A percentile compares a stretch with the other conserved stretches of the same genome.
Evolutionary conservation across 2,797 vertebrate species (phyloP).

Genomic region (Sphaeramia orbicularis): DNA sequence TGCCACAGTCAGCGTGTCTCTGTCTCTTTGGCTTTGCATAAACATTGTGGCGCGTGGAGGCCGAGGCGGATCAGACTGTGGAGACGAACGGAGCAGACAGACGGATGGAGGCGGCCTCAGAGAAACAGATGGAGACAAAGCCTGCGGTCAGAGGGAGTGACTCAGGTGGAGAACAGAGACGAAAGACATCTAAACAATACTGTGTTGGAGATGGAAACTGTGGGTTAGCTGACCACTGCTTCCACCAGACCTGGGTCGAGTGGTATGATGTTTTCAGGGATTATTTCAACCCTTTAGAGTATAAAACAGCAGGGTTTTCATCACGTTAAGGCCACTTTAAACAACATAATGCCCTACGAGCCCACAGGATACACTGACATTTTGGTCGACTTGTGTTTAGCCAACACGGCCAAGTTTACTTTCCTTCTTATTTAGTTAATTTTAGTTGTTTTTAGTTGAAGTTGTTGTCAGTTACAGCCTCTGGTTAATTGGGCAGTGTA

Average conservation of each 20-base stretch:
- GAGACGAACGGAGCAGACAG: constrained; percentile 56
- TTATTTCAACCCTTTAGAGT: constrained; percentile 9
- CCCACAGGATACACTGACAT: background rate
- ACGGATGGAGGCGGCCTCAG: constrained; percentile 31
- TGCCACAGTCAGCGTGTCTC: constrained; percentile 55
- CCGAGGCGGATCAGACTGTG: constrained; percentile 25
- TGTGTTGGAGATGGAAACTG: constrained; percentile 52
- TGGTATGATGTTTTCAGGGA: background rate
- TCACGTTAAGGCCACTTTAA: constrained; percentile 15
- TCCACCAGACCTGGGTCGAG: constrained; percentile 5
- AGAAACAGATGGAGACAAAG: constrained; percentile 58
- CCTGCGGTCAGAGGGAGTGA: constrained; percentile 54
- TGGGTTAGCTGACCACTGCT: constrained; percentile 17
- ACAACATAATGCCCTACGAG: constrained; percentile 5
- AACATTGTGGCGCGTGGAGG: constrained; percentile 63
- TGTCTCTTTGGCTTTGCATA: constrained; percentile 50
- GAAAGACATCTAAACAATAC: constrained; percentile 26
- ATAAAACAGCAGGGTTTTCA: background rate
- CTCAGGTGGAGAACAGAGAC: constrained; percentile 56
- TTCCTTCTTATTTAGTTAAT: background rate
- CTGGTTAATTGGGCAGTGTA: no score
- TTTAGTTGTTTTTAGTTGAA: no score
- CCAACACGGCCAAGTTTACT: background rate
- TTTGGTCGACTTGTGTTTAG: constrained; percentile 1
- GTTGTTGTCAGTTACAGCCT: no score